Evolutionary conservation across 2,888 invertebrate species (phyloP).

Genomic region (Rhynchonema sp.): DNA sequence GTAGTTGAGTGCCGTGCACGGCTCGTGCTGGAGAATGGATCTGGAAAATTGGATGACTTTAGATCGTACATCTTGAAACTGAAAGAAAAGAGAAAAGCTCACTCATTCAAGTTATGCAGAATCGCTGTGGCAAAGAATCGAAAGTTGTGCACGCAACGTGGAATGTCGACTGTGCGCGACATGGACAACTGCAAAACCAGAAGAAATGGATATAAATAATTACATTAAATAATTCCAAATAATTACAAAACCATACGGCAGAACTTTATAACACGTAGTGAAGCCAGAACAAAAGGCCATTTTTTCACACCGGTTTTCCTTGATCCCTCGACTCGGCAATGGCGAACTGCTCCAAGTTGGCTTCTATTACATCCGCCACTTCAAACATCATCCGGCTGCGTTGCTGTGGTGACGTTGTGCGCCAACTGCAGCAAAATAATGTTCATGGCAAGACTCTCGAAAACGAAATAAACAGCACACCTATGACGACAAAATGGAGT

Average conservation of each 20-base stretch:
- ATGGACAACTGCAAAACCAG: too few relatives aligned
- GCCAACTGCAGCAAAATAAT: constrained; percentile 33
- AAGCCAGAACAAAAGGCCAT: too few relatives aligned
- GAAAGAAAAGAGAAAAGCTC: constrained; percentile 6
- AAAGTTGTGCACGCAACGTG: constrained; percentile 37
- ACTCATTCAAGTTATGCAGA: constrained; percentile 31
- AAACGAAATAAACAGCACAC: background rate
- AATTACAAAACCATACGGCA: too few relatives aligned
- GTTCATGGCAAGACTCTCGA: background rate
- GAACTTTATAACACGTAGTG: too few relatives aligned
- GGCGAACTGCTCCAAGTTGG: constrained; percentile 34
- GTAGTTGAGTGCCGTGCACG: constrained; percentile 32
- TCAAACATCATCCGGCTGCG: constrained; percentile 32
- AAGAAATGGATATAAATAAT: background rate
- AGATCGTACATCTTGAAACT: background rate
- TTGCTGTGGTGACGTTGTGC: constrained; percentile 27
- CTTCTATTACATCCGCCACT: constrained; percentile 37
- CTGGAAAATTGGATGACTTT: constrained; percentile 14
- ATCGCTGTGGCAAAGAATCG: constrained; percentile 35
- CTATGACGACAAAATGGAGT: background rate
- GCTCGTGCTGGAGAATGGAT: constrained; percentile 14
- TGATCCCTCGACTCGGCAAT: constrained; percentile 37
- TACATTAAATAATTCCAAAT: background rate
- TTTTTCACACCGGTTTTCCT: constrained; percentile 38
- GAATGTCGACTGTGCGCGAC: constrained; percentile 36